phyloP scores from a whole-genome alignment of 2,113 vertebrate genomes.

The Zapornia atra region DNA sequence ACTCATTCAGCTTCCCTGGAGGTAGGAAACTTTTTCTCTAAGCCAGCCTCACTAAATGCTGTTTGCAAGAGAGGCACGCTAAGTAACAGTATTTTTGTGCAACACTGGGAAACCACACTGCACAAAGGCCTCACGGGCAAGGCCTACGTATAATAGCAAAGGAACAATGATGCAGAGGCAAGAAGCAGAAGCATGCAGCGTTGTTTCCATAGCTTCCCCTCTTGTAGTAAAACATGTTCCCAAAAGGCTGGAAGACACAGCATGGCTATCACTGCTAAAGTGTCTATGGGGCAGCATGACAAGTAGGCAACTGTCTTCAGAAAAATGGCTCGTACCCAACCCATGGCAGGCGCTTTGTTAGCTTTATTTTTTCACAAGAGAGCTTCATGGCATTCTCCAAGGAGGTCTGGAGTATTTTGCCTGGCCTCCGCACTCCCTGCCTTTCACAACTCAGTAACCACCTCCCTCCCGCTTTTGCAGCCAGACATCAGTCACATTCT shows the following conservation, averaged over 20 bases:
- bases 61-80: background rate
- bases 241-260: background rate
- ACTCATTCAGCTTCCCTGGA: background rate
- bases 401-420: background rate
- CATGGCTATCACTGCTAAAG: fast-evolving
- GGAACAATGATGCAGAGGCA: background rate
- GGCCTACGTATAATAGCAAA: fast-evolving
- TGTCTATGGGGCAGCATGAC: background rate
- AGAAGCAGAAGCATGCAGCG: background rate
- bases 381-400: background rate
- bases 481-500: background rate
- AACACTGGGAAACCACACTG: background rate
- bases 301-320: background rate
- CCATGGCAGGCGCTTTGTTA: background rate
- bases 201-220: background rate
- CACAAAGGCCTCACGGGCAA: background rate
- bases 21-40: background rate
- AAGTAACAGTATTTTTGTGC: background rate
- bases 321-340: fast-evolving
- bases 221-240: background rate
- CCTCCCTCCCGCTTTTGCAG: background rate
- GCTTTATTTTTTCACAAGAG: background rate
- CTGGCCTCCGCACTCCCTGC: background rate
- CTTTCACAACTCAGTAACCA: background rate
- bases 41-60: background rate